Conservation (phyloP, 2,113 vertebrate genomes). For the Scartelaos histophorus region DNA sequence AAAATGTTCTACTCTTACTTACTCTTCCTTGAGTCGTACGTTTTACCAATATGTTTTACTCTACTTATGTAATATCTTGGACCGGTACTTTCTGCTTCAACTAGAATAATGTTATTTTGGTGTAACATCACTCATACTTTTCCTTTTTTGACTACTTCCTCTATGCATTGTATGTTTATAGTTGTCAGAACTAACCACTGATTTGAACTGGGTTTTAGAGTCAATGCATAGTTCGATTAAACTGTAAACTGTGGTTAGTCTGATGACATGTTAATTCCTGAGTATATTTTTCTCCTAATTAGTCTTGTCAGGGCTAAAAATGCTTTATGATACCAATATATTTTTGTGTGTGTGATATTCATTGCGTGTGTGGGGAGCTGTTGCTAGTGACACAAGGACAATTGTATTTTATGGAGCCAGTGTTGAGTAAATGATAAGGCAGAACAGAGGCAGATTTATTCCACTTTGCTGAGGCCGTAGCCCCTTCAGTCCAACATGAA, state of each 20-base stretch:
- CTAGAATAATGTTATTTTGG: too few species aligned
- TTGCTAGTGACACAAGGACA: not conserved
- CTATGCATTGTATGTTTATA: not conserved
- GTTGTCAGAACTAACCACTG: not conserved
- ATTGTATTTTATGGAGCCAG: not conserved
- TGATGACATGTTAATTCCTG: not conserved
- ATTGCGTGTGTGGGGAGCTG: not conserved
- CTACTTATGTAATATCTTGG: too few species aligned
- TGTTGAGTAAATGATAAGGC: slow-evolving; percentile 12
- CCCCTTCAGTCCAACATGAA: slow-evolving; percentile 41
- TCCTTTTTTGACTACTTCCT: too few species aligned
- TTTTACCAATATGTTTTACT: too few species aligned
- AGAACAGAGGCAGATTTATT: slow-evolving; percentile 29
- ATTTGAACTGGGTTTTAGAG: not conserved
- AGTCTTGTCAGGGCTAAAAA: not conserved
- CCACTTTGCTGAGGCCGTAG: slow-evolving; percentile 19
- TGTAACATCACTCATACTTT: too few species aligned
- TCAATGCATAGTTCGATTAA: not conserved
- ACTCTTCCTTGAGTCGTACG: too few species aligned
- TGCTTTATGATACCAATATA: not conserved
- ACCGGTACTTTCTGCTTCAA: too few species aligned
- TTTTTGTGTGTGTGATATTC: not conserved
- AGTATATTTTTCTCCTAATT: not conserved
- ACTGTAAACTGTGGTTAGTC: not conserved
- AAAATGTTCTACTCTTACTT: too few species aligned